Evolutionary conservation across 2,113 vertebrate genomes (phyloP), one percentile per base, ranked within the genome.

Genomic region (Pantherophis guttatus): DNA sequence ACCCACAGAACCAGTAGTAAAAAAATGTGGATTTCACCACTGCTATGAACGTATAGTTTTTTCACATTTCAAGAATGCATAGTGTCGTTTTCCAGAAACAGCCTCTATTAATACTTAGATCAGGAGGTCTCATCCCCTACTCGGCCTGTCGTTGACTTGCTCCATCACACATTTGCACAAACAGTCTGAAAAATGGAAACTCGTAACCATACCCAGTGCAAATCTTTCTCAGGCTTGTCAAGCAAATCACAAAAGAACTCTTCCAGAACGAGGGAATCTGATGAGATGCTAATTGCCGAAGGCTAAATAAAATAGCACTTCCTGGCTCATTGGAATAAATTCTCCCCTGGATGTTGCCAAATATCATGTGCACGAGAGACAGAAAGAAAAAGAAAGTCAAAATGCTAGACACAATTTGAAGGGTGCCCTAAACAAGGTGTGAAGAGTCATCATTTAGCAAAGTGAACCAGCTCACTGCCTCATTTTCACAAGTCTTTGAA

Each of bases 391-490:
- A 59, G 58, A 86, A 2, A 19, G 93, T 44, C 81, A 91, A 88
- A 90, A 52, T 19, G 33, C 50, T 29, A 86, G 39, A 57, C 93
- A n/a, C 44, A 48, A 52, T 24, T 3, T 23, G n/a, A 93, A 88
- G 23, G 2, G 24, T 55, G 21, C 92, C 50, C 81, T 90, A 9
- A 0, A 33, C 10, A 75, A 58, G 75, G 39, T 62, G 86, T 58
- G 90, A 86, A 94, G 91, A 90, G 91, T 11, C 93, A 94, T 90
- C 92, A 87, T 88, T 90, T 93, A 86, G 0, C 62, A 50, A 94
- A 95, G 90, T 94, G 92, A 95, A 95, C 94, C 94, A 93, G 93
- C 94, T 94, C 95, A 96, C 94, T 50, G 90, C 81, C 94, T 94
- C 50, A 95, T 96, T 96, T 92, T 94, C 88, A 91, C 93, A 89